Evolutionary conservation across 2,888 invertebrate genomes (phyloP).

Genomic region (Drosophila mimetica): DNA sequence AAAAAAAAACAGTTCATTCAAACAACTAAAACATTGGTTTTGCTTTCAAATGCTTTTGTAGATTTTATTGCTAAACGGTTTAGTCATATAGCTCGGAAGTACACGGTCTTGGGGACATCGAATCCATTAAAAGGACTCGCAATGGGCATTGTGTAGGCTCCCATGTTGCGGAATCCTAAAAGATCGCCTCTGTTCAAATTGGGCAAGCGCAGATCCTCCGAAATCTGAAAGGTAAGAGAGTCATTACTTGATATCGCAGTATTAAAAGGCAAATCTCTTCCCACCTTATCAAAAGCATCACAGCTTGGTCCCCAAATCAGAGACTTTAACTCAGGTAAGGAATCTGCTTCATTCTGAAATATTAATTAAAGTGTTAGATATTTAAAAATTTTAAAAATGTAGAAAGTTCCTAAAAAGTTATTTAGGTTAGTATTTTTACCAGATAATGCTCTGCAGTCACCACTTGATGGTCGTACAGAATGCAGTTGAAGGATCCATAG

Average conservation of each 20-base stretch:
- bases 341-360: conserved; percentile 84
- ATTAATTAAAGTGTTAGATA: too few species aligned
- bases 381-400: too few species aligned
- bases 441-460: conserved; percentile 87
- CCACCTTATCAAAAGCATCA: conserved; percentile 95
- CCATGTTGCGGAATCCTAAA: conserved; percentile 97
- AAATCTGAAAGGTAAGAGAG: conserved; percentile 79
- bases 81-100: conserved; percentile 74
- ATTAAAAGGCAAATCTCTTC: background rate
- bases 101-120: conserved; percentile 90
- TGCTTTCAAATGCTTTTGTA: background rate
- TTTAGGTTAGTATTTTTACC: too few species aligned
- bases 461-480: conserved; percentile 96
- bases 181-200: conserved; percentile 93
- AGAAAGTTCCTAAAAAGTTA: too few species aligned
- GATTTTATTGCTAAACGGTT: background rate
- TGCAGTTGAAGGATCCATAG: conserved; percentile 99
- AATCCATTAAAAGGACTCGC: conserved; percentile 98
- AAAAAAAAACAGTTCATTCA: too few species aligned
- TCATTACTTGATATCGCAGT: too few species aligned
- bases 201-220: conserved; percentile 88
- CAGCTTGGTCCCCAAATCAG: conserved; percentile 98
- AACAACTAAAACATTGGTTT: background rate
- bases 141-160: conserved; percentile 97
- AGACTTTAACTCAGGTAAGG: conserved; percentile 85